Conservation (phyloP, 1,140 invertebrate genomes). For the Drosophila rhopaloa region DNA sequence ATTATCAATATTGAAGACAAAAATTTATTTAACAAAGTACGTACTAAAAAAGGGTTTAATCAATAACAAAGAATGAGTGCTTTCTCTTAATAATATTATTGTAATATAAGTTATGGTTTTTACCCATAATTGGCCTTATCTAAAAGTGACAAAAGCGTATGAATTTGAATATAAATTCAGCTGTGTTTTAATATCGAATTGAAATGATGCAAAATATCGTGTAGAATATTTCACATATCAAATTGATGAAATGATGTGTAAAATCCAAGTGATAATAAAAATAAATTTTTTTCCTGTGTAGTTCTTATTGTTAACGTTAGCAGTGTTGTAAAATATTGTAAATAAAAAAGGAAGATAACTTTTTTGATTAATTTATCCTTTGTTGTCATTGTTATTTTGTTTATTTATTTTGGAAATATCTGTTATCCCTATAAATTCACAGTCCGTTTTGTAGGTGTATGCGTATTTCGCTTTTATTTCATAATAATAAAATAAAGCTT, state of each 20-base stretch:
- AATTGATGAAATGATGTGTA: too few relatives aligned
- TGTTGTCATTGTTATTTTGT: constrained; percentile 45
- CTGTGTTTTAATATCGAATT: too few relatives aligned
- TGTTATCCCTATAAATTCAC: constrained; percentile 23
- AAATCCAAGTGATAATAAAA: too few relatives aligned
- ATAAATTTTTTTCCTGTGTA: neutral
- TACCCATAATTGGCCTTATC: neutral
- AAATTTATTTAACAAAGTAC: neutral
- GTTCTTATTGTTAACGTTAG: constrained; percentile 17
- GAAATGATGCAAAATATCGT: too few relatives aligned
- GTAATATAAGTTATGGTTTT: neutral
- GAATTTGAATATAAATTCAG: too few relatives aligned
- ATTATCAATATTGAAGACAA: constrained; percentile 37
- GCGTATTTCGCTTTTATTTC: constrained; percentile 19
- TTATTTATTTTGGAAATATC: constrained; percentile 30
- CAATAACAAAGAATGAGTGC: neutral
- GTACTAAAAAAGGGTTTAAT: neutral
- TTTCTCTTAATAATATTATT: neutral
- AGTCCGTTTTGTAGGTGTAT: constrained; percentile 11
- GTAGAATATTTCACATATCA: too few relatives aligned
- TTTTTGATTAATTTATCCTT: constrained; percentile 21
- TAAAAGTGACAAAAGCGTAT: neutral
- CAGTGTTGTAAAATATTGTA: constrained; percentile 52
- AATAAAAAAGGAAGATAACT: constrained; percentile 1
- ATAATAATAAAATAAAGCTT: constrained; percentile 34